These are phyloP conservation scores for Aegotheles bennettii DNA, from an alignment of 2,113 vertebrate species.

Conservation along the genomic window DNA sequence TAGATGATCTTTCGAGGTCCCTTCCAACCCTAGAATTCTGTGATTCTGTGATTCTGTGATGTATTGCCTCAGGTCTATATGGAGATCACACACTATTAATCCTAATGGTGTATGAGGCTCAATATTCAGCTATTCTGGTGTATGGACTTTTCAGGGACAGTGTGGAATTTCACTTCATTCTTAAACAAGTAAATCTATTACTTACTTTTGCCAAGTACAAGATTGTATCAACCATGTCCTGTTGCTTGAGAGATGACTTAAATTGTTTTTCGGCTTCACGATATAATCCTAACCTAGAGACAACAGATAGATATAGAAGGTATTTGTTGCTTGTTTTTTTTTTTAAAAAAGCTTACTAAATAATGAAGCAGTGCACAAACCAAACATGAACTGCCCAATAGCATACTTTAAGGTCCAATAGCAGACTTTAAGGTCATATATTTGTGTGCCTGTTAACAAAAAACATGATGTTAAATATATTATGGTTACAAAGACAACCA, in stretches of 20 bases:
- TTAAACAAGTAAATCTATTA: conserved; percentile 29
- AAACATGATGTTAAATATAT: not conserved
- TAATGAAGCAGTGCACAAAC: not conserved
- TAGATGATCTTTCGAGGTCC: no score
- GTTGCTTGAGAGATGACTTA: conserved; percentile 91
- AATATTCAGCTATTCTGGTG: not conserved
- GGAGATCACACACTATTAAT: not conserved
- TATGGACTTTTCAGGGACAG: not conserved
- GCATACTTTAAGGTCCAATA: not conserved
- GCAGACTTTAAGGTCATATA: not conserved
- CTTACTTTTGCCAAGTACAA: conserved; percentile 94
- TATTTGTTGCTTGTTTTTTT: not conserved
- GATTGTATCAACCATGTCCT: conserved; percentile 92
- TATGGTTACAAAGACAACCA: not conserved
- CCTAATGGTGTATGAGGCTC: not conserved
- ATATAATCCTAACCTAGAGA: conserved; percentile 83
- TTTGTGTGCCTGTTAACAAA: not conserved
- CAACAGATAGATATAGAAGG: not conserved
- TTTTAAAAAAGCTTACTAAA: not conserved
- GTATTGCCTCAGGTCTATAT: not conserved
- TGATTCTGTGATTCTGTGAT: no score
- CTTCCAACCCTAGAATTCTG: no score
- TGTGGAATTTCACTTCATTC: not conserved
- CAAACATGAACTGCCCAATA: not conserved
- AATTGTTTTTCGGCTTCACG: conserved; percentile 98